A percentile compares a stretch with the other conserved stretches of the same genome.
Evolutionary conservation across 2,113 vertebrate species (phyloP).

Genomic region (Menura novaehollandiae): DNA sequence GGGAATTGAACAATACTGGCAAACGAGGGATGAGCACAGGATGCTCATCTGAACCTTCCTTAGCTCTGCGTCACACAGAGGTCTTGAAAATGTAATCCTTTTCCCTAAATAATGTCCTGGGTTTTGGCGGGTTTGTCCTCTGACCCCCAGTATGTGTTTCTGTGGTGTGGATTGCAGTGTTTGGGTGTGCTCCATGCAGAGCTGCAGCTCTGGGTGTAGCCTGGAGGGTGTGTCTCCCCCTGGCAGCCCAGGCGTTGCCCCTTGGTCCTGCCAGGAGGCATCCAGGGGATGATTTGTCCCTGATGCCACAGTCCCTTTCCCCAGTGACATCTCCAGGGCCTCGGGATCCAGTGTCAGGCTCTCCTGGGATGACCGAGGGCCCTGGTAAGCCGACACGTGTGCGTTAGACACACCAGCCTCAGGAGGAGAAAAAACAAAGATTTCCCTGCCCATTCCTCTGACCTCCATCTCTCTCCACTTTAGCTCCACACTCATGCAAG

Average conservation of each 20-base stretch:
- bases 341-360: background rate
- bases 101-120: background rate
- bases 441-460: constrained; percentile 1
- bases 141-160: background rate
- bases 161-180: background rate
- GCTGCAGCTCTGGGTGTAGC: background rate
- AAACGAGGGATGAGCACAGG: background rate
- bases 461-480: background rate
- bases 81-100: background rate
- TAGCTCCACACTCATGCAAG: constrained; percentile 21
- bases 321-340: background rate
- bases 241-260: background rate
- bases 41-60: background rate
- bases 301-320: accelerated
- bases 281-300: background rate
- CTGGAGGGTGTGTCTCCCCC: background rate
- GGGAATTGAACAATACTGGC: background rate
- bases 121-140: background rate
- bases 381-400: background rate
- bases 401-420: background rate
- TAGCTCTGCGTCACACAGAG: too few relatives aligned
- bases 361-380: background rate
- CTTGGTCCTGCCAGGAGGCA: background rate
- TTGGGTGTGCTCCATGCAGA: background rate
- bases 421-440: background rate